phyloP scores from a whole-genome alignment of 1,140 invertebrate species.

The Carposina sasakii region DNA sequence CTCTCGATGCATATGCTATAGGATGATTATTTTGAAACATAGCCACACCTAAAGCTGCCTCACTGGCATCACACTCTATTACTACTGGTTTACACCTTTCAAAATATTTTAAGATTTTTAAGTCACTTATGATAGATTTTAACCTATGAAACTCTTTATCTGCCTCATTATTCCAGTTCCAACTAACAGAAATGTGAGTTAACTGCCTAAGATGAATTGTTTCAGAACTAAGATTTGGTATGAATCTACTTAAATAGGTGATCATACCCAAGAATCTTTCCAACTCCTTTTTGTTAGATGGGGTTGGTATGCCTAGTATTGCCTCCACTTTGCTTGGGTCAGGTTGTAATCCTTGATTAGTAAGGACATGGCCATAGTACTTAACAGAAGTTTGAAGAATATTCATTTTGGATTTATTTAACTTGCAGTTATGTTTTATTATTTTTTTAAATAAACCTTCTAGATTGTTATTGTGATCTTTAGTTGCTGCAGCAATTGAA shows the following conservation, averaged over 20 bases:
- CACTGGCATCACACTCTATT: constrained; percentile 6
- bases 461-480: constrained; percentile 10
- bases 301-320: constrained; percentile 11
- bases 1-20: constrained; percentile 35
- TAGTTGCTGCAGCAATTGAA: not conserved
- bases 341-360: constrained; percentile 16
- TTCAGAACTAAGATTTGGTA: constrained; percentile 4
- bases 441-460: constrained; percentile 13
- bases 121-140: constrained; percentile 1
- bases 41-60: constrained; percentile 1
- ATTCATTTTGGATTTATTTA: constrained; percentile 20
- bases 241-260: constrained; percentile 2
- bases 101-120: constrained; percentile 9
- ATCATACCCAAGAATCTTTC: constrained; percentile 2
- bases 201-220: constrained; percentile 7
- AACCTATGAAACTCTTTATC: constrained; percentile 9
- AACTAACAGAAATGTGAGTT: too few species aligned
- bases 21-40: constrained; percentile 18
- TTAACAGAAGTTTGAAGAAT: constrained; percentile 19
- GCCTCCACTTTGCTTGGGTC: constrained; percentile 35
- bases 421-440: constrained; percentile 16
- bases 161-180: too few species aligned
- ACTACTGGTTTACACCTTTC: not conserved
- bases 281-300: constrained; percentile 9
- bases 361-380: constrained; percentile 27